Base-by-base conservation (phyloP, 2,888 invertebrate genomes). In the Ophion slaviceki region DNA sequence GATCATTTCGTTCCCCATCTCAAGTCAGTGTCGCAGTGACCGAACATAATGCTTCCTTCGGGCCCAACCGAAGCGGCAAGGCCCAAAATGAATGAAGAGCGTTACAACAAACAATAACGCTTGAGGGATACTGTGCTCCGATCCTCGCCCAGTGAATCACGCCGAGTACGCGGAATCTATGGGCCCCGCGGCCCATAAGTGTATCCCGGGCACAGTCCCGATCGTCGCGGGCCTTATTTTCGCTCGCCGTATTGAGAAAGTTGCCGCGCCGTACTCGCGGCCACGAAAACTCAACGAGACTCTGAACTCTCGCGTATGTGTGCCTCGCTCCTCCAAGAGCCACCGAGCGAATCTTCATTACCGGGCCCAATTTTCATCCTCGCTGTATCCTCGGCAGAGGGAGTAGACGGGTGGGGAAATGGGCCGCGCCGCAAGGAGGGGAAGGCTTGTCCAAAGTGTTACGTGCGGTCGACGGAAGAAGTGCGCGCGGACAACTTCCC, bases 401-500 rank as follows among this genome's bases (percentile, higher is more conserved):
- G 53, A 17, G 14, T 14, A 53, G 14, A 17, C 66, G 66, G 24
- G 47, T 17, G 47, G 24, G 47, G 10, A 10, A 14, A 8, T 20
- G 61, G 24, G 61, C 20, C 61, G 24, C 10, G 24, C 20, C 20
- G 24, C 40, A 53, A 40, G 28, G 66, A 28, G 45, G 36, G 14
- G 59, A 61, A 62, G 62, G 40, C 11, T 67, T 57, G 28, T 77
- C 57, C 71, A 45, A 20, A 76, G 76, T 68, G 80, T 72, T 76
- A 66, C 80, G 82, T 72, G 77, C 72, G 75, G 80, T 67, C 79
- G 85, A 57, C 28, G 76, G 79, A 82, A 71, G 71, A 76, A 74
- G 40, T 32, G 66, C 61, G 53, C 66, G 20, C 75, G 70, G 81
- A 24, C 53, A 66, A 72, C n/a, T 81, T 78, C 71, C 85, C 82